These are phyloP conservation scores for Syngnathus acus DNA, from an alignment of 2,797 vertebrate species.

Conservation along the genomic window DNA sequence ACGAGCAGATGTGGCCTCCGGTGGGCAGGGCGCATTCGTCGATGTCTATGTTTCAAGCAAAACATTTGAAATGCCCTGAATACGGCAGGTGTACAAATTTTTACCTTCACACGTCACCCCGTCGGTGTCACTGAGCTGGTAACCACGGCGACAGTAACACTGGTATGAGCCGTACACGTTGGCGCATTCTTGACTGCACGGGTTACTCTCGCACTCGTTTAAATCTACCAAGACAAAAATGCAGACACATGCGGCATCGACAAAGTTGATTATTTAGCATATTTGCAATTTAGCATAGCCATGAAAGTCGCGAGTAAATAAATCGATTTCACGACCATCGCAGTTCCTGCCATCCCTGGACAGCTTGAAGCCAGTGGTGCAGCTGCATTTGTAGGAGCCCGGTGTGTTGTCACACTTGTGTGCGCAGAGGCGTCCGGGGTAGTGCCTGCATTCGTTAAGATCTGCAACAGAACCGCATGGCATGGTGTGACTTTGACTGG, in stretches of 20 bases:
- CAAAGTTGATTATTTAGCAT: too few relatives aligned
- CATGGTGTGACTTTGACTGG: neutral
- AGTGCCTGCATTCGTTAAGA: conserved; percentile 90
- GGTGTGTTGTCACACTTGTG: conserved; percentile 92
- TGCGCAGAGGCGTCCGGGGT: conserved; percentile 85
- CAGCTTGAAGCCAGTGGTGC: conserved; percentile 86
- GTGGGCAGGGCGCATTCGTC: conserved; percentile 95
- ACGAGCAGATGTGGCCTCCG: conserved; percentile 94
- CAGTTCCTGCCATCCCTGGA: conserved; percentile 80
- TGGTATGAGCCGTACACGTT: conserved; percentile 97
- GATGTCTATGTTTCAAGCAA: conserved; percentile 71
- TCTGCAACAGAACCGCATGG: conserved; percentile 60
- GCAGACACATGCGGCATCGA: neutral
- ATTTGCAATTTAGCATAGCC: neutral
- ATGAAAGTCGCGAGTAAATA: neutral
- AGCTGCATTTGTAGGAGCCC: conserved; percentile 90
- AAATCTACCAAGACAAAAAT: conserved; percentile 68
- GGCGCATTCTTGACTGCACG: conserved; percentile 93
- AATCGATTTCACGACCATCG: conserved; percentile 69
- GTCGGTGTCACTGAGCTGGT: conserved; percentile 91
- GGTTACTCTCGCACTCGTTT: conserved; percentile 85
- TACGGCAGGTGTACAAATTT: neutral
- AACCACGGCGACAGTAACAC: conserved; percentile 95
- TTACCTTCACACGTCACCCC: conserved; percentile 93
- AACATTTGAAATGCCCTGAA: neutral